Conservation (phyloP, 2,797 vertebrate genomes). For the Muraenolepis orangiensis region DNA sequence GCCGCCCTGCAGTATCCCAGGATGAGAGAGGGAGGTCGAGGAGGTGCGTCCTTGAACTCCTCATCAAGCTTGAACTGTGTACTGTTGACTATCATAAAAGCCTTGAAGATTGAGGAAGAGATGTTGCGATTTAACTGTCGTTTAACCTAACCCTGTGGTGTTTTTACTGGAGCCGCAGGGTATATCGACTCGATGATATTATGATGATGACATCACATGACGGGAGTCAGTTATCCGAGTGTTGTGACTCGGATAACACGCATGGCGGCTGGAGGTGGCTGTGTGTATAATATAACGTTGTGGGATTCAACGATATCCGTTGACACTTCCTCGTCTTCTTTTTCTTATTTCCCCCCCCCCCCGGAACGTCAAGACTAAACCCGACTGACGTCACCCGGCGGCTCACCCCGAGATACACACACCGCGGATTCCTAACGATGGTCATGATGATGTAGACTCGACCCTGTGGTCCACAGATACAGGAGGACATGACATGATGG, state of each 20-base stretch:
- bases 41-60: not conserved
- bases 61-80: not conserved
- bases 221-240: not conserved
- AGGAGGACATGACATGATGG: not conserved
- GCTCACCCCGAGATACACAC: no score
- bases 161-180: not conserved
- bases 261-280: no score
- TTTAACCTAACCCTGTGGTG: no score
- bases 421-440: not conserved
- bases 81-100: not conserved
- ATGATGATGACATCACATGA: not conserved
- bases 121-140: not conserved
- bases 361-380: no score
- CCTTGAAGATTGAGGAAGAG: not conserved
- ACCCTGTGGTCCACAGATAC: not conserved
- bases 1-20: conserved; percentile 47
- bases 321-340: no score
- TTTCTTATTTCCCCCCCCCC: no score
- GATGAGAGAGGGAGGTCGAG: not conserved
- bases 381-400: no score
- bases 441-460: not conserved
- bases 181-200: not conserved
- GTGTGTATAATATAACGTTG: no score
- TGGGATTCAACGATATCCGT: no score
- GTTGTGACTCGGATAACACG: not conserved